Base-by-base conservation (phyloP, 2,113 vertebrate genomes). In the Labrus mixtus region DNA sequence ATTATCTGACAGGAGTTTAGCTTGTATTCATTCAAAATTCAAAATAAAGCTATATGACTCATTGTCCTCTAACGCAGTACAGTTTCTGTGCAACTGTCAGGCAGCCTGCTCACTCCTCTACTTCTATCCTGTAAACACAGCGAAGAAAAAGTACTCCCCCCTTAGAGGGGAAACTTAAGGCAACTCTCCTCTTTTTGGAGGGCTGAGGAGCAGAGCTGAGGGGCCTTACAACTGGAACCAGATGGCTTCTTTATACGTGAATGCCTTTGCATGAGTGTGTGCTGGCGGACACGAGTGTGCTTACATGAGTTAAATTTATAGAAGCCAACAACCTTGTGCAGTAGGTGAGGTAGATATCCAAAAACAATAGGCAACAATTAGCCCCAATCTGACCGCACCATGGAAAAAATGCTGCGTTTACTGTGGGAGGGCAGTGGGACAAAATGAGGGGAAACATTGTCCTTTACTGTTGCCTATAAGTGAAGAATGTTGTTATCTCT, bases 151-250 rank as follows among this genome's bases (percentile, higher is more conserved):
- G 73, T 76, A 48, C 17, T 68, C 84, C 58, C 20, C 45, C 86
- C 60, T 69, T 79, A 58, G 73, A 89, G 76, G 8, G 84, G 92
- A 83, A 82, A 93, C 81, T 63, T 76, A 93, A 33, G 89, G 93
- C 87, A 90, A 67, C 69, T 90, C 91, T 90, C 82, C 78, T 91
- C 85, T 82, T 82, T 84, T 89, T 91, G 90, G 80, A 94, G 59
- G 81, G 81, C 55, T 85, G 84, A 89, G 79, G 78, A 91, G 80
- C 33, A 87, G 82, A 58, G 13, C 68, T 81, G 77, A 88, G 83
- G 80, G 90, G 83, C 55, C 76, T 91, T 90, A 78, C 85, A 95
- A 96, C 92, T 87, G 81, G 89, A 95, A 96, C 89, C 95, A 96
- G 93, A 95, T 95, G 94, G 93, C 68, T 80, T 64, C 70, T 85